These are phyloP conservation scores for Mormyrus lacerda DNA, from an alignment of 2,113 vertebrate genomes.

Conservation along the genomic window DNA sequence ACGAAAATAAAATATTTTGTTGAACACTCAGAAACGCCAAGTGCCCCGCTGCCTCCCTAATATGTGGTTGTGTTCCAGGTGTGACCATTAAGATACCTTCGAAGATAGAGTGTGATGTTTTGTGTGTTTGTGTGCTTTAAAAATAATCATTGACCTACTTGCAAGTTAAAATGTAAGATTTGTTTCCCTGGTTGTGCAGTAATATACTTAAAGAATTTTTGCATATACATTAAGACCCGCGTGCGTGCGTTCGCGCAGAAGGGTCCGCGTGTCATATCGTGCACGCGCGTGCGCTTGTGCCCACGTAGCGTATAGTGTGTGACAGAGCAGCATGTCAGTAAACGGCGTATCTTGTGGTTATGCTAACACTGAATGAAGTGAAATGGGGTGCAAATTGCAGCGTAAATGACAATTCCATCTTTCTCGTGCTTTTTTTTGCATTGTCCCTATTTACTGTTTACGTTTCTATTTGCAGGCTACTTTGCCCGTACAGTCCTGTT, in stretches of 20 bases:
- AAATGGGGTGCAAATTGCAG: constrained; percentile 4
- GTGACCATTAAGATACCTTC: background rate
- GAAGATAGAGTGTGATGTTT: background rate
- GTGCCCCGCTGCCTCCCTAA: background rate
- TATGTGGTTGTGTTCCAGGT: background rate
- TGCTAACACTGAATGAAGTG: constrained; percentile 10
- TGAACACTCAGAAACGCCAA: background rate
- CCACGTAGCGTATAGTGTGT: constrained; percentile 13
- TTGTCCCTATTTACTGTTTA: background rate
- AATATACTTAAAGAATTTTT: background rate
- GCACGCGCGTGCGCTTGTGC: background rate
- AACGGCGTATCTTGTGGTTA: background rate
- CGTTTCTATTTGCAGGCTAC: background rate
- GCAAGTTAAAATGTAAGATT: constrained; percentile 6
- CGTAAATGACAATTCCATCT: constrained; percentile 13
- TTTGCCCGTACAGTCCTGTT: background rate
- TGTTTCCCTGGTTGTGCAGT: background rate
- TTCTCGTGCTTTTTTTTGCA: background rate
- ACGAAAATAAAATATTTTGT: background rate
- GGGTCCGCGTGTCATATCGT: background rate
- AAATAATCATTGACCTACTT: constrained; percentile 10
- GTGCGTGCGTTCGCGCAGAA: background rate
- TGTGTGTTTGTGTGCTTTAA: constrained; percentile 6
- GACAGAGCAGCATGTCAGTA: background rate
- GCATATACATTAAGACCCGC: background rate